Base-by-base conservation (phyloP, 2,113 vertebrate species). In the Rhea pennata region DNA sequence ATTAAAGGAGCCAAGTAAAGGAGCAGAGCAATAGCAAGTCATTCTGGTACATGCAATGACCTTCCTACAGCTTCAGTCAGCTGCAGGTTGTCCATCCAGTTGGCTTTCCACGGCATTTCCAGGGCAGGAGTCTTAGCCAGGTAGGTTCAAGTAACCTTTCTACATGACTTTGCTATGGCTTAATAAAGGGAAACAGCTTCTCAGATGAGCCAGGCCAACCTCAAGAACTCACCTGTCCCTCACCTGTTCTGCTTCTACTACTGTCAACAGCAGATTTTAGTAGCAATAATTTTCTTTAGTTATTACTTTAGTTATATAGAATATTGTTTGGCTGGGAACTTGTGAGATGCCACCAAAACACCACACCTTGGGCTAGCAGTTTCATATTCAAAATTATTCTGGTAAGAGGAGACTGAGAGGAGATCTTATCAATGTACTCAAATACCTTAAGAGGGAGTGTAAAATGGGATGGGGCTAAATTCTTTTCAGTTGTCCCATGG, bases 161-260 rank as follows among this genome's bases (percentile, higher is more conserved):
- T 26, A 27, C 10, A n/a, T 56, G 36, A 54, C 50, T 12, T 50
- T n/a, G 33, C 31, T 11, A 7, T 29, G 5, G 9, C 10, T 85
- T 56, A 78, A 61, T 0, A 0, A 85, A 78, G 36, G 15, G 19
- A 29, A 86, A 11, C 5, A 79, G 6, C 15, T 69, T 83, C 42
- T 65, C 59, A 73, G 31, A 3, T 51, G 40, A 84, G 17, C 64
- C 64, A 80, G 59, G 27, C 7, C 39, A 48, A 65, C 21, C 23
- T 54, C 22, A 46, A 33, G 21, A 62, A 42, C 15, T 72, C 58
- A 56, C 3, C 9, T 54, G 9, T 19, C 13, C 54, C 7, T 70
- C n/a, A 7, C 12, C 39, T 65, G 36, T 24, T 33, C 29, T 64
- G 27, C 21, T 71, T 69, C 75, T 59, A 13, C 36, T 93, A n/a